These are phyloP conservation scores for Drosophila picticornis DNA, from an alignment of 2,888 invertebrate species.

Conservation along the genomic window DNA sequence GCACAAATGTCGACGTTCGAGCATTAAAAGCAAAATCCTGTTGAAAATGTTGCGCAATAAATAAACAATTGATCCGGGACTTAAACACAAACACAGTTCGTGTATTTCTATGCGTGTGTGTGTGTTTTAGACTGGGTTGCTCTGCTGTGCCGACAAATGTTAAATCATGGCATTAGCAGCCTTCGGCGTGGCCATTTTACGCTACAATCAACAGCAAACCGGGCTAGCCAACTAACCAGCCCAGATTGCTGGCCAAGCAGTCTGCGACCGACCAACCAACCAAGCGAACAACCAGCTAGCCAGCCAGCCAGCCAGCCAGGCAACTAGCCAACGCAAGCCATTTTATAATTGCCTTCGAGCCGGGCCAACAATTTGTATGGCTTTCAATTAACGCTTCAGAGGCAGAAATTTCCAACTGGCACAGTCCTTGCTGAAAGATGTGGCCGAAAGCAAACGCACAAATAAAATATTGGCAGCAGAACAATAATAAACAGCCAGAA, in stretches of 20 bases:
- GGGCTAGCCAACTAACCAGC: conserved; percentile 17
- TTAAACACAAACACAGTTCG: conserved; percentile 22
- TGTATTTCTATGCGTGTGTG: conserved; percentile 9
- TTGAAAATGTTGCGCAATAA: conserved; percentile 78
- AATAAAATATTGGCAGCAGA: conserved; percentile 70
- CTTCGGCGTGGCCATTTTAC: conserved; percentile 61
- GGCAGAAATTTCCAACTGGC: conserved; percentile 31
- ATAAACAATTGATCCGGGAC: conserved; percentile 74
- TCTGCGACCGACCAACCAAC: conserved; percentile 18
- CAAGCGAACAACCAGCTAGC: conserved; percentile 13
- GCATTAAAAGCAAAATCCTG: conserved; percentile 74
- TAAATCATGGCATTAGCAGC: conserved; percentile 59
- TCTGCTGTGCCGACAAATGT: conserved; percentile 44
- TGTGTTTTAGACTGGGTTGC: conserved; percentile 5
- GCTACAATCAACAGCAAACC: conserved; percentile 68
- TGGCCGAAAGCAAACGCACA: conserved; percentile 59
- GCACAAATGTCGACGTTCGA: conserved; percentile 60
- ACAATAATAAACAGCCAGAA: conserved; percentile 47
- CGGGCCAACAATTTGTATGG: conserved; percentile 72
- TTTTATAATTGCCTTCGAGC: conserved; percentile 76
- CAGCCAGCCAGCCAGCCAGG: conserved; percentile 25
- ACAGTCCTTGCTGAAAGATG: conserved; percentile 41
- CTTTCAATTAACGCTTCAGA: conserved; percentile 76
- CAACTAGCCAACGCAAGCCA: conserved; percentile 37
- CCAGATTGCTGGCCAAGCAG: not conserved